Evolutionary conservation across 2,113 vertebrate species (phyloP), one percentile per base, ranked within the genome.

Genomic region (Carassius carassius): DNA sequence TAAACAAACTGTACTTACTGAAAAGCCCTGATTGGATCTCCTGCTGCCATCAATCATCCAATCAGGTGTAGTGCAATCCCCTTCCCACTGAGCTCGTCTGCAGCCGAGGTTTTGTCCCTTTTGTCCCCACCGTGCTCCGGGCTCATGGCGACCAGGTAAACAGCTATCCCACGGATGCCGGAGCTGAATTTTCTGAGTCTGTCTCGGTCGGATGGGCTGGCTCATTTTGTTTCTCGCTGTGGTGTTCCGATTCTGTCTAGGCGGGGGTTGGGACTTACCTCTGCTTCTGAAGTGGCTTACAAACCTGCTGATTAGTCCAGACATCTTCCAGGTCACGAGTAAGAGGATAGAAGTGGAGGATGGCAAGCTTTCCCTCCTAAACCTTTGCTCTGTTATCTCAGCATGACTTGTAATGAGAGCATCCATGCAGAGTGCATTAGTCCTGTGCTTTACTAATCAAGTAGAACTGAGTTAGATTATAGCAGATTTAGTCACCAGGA

Each of bases 21-120:
- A 86, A 90, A 88, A 80, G 74, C 81, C n/a, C 78, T 89, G 91
- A 91, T 90, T 90, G 90, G 88, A 85, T 88, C 78, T 86, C 91
- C 91, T 70, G 87, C 89, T 90, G 89, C 88, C 90, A 73, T 65
- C 85, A 91, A 91, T 91, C 88, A 92, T 89, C 91, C 89, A 90
- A 90, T 92, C 90, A 91, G 83, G 67, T 84, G 78, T 65, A 74
- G 83, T 35, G 75, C 84, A 87, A 90, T 88, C 86, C 86, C 85
- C 83, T 86, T 84, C 91, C 88, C 84, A 86, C 89, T 84, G 91
- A 41, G 88, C 82, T 67, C 35, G 86, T 81, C 86, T 84, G 82
- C 35, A 82, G 51, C 32, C 49, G 25, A 47, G 81, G 78, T 86
- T 86, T 37, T 56, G 88, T 78, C 79, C 88, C 84, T 65, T 76